Base-by-base conservation (phyloP, 2,113 vertebrate genomes). In the Aptenodytes patagonicus region DNA sequence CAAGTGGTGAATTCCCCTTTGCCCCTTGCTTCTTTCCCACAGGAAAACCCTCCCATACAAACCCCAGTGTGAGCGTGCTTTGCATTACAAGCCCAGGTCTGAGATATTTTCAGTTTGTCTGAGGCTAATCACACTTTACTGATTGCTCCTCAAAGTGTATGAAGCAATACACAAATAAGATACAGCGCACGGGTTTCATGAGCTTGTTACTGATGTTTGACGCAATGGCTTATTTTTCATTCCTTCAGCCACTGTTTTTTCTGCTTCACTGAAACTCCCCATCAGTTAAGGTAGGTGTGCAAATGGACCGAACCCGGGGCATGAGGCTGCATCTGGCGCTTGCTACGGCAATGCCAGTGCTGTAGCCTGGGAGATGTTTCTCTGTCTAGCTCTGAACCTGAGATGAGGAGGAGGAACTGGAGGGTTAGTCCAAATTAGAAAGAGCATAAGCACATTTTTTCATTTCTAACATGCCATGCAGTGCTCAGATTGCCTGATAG, bases 101-200 rank as follows among this genome's bases (percentile, higher is more conserved):
- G 25, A 3, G 72, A 13, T 34, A 32, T 38, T 83, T 88, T 92
- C 42, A 9, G 52, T 34, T n/a, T 42, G 6, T 29, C 4, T 44
- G 58, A 65, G 17, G 6, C 34, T 73, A 85, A 58, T 60, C 6
- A 6, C 4, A 0, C 29, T 71, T 54, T 54, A 32, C 13, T 25
- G 11, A 49, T 31, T 28, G 17, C 11, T 54, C 32, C 69, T 94
- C 8, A 17, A 66, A 72, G 54, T 1, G 1, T 12, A 8, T 3
- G 7, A 40, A 28, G 47, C n/a, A 62, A 26, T 9, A 47, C n/a
- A 31, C 22, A 61, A 72, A 20, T 3, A 77, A 68, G 52, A 76
- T 5, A 7, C 3, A 46, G 19, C 1, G 1, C 8, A 2, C 0
- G 2, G 20, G 25, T 6, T 84, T 72, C 64, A 6, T 0, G 1